These are phyloP conservation scores for Nymphalis polychloros DNA, from an alignment of 2,888 invertebrate genomes.

Conservation along the genomic window DNA sequence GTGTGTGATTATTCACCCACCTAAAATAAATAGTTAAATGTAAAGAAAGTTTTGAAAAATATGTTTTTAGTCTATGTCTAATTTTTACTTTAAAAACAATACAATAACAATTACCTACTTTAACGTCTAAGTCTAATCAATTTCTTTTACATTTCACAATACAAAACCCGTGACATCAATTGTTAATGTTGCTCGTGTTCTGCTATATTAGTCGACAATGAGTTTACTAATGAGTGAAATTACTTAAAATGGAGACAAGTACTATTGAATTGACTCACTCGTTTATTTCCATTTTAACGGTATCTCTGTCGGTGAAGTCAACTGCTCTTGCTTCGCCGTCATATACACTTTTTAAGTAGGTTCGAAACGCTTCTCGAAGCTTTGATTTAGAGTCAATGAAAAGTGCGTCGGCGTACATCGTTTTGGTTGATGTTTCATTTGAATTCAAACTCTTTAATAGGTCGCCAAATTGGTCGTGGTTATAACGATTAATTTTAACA, in stretches of 20 bases:
- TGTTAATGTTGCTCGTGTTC: too few species aligned
- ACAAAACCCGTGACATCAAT: too few species aligned
- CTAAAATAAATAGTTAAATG: slow-evolving; percentile 49
- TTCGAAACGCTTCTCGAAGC: slow-evolving; percentile 78
- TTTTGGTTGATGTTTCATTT: slow-evolving; percentile 54
- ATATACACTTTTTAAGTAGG: slow-evolving; percentile 80
- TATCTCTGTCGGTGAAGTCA: slow-evolving; percentile 73
- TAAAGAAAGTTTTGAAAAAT: too few species aligned
- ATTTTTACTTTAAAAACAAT: too few species aligned
- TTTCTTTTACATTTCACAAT: too few species aligned
- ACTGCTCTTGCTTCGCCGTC: slow-evolving; percentile 79
- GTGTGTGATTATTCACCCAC: slow-evolving; percentile 84
- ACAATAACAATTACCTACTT: too few species aligned
- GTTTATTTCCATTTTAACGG: slow-evolving; percentile 76
- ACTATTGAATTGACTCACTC: slow-evolving; percentile 52
- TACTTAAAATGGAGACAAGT: slow-evolving; percentile 7
- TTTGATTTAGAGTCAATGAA: slow-evolving; percentile 81
- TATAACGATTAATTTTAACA: slow-evolving; percentile 67
- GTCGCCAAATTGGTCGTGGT: slow-evolving; percentile 81
- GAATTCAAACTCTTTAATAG: slow-evolving; percentile 63
- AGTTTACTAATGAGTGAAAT: neutral
- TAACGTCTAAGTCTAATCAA: too few species aligned
- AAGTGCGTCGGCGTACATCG: slow-evolving; percentile 80
- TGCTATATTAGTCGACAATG: too few species aligned
- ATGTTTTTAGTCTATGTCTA: too few species aligned